phyloP scores from a whole-genome alignment of 1,140 invertebrate genomes.

The Tachypleus tridentatus region DNA sequence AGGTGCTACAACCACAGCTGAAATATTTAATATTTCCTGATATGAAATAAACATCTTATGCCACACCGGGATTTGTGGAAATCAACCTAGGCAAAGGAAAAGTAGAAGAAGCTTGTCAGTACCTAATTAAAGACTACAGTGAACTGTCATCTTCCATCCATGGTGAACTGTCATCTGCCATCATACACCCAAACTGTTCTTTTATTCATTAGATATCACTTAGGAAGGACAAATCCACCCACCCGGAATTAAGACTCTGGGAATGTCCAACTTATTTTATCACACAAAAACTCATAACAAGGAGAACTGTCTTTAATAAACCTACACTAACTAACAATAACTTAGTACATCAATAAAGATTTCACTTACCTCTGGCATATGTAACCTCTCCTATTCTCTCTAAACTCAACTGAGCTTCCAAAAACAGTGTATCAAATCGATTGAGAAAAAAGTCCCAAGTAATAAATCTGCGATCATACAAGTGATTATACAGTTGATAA shows the following conservation, averaged over 20 bases:
- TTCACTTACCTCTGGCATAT: constrained; percentile 57
- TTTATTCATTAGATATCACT: neutral
- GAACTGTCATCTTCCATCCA: too few species aligned
- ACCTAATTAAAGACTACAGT: too few species aligned
- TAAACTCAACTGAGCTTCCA: constrained; percentile 85
- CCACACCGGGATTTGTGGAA: neutral
- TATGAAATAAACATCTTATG: neutral
- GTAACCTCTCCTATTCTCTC: constrained; percentile 66
- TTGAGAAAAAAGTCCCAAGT: constrained; percentile 98
- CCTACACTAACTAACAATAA: neutral
- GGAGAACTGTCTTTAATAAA: neutral
- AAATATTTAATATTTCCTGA: too few species aligned
- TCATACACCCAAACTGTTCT: neutral
- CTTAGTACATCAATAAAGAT: neutral
- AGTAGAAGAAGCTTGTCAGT: too few species aligned
- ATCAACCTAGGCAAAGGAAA: too few species aligned
- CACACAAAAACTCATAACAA: too few species aligned
- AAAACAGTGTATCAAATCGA: constrained; percentile 86
- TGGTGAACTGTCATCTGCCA: too few species aligned
- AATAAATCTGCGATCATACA: constrained; percentile 78
- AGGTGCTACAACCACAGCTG: neutral
- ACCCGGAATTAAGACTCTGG: too few species aligned
- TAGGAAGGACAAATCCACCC: too few species aligned
- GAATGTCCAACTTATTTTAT: too few species aligned
- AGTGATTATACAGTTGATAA: constrained; percentile 84